Conservation (phyloP, 2,888 invertebrate species). For the Hipparchia semele region DNA sequence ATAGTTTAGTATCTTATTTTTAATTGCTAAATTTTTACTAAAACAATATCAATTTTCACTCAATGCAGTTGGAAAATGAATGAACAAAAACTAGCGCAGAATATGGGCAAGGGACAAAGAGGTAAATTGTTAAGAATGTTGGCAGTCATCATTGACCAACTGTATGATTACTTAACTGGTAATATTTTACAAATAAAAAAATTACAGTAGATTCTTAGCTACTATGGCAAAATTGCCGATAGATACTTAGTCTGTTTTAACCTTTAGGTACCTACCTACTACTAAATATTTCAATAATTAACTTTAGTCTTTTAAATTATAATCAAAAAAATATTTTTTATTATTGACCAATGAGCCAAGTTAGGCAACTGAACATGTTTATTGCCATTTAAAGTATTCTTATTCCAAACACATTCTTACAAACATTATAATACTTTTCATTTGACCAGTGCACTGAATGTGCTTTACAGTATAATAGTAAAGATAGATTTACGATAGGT, state of each 20-base stretch:
- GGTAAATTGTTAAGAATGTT: neutral
- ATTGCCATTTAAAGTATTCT: neutral
- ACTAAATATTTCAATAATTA: neutral
- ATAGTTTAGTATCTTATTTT: neutral
- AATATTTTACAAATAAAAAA: neutral
- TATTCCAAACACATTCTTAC: conserved; percentile 1
- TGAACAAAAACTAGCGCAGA: neutral
- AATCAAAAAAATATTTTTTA: neutral
- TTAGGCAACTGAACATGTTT: neutral
- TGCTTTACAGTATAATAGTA: conserved; percentile 10
- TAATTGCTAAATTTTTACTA: neutral
- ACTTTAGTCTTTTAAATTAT: neutral
- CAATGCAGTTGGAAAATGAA: neutral
- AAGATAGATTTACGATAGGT: neutral
- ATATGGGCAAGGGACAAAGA: neutral
- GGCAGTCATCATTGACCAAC: neutral
- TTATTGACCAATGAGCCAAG: neutral
- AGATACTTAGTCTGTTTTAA: neutral
- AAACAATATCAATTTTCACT: no score
- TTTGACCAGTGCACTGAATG: conserved; percentile 18
- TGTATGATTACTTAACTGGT: neutral
- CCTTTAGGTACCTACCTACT: neutral
- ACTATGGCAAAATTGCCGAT: neutral
- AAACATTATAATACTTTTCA: conserved; percentile 21
- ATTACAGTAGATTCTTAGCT: neutral